phyloP scores from a whole-genome alignment of 2,113 vertebrate genomes.

The Etia nguti region DNA sequence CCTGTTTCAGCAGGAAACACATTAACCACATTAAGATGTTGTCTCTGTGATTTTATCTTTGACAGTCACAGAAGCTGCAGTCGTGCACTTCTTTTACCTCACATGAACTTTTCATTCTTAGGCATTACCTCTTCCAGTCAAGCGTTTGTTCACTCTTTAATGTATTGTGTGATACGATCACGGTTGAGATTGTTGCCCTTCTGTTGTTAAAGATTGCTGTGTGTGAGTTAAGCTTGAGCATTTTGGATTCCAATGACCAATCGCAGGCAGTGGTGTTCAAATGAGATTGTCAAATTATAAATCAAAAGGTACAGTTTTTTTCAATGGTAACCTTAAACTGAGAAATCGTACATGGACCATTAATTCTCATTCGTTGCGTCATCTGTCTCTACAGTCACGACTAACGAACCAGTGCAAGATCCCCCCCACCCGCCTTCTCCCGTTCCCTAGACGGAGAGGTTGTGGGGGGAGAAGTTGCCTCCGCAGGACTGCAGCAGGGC shows the following conservation, averaged over 20 bases:
- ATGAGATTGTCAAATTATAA: background rate
- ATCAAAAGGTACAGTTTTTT: background rate
- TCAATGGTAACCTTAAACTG: conserved; percentile 27
- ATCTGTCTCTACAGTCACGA: conserved; percentile 7
- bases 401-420: conserved; percentile 26
- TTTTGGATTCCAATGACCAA: background rate
- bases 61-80: background rate
- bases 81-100: background rate
- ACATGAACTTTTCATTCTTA: background rate
- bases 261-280: background rate
- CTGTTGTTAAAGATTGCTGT: background rate
- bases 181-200: background rate
- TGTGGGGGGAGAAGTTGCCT: background rate
- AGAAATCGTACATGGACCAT: background rate
- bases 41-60: background rate
- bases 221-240: background rate
- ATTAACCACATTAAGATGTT: conserved; percentile 24
- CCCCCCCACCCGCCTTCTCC: background rate
- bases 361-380: conserved; percentile 13
- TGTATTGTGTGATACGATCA: background rate
- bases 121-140: background rate
- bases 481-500: conserved; percentile 41
- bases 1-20: conserved; percentile 38
- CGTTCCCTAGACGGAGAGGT: background rate
- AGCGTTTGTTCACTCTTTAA: fast-evolving